Conservation (phyloP, 1,140 invertebrate species). For the Seison nebaliae region DNA sequence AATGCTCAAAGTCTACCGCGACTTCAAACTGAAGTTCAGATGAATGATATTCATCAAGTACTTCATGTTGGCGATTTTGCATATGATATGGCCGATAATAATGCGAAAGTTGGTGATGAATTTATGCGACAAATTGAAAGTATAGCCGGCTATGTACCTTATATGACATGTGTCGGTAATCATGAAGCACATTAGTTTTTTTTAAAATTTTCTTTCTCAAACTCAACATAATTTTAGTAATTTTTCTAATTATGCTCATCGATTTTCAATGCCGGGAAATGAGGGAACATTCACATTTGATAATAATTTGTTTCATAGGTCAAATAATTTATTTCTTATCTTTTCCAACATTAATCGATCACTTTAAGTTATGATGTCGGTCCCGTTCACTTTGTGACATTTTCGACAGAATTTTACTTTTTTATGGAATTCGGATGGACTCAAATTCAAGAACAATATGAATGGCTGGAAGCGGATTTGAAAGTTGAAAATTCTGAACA, state of each 20-base stretch:
- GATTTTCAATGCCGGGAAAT: slow-evolving; percentile 59
- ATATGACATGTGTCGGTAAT: slow-evolving; percentile 28
- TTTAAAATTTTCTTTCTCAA: neutral
- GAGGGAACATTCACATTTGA: no score
- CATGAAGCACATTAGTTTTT: slow-evolving; percentile 21
- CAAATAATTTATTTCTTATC: no score
- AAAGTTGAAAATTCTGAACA: slow-evolving; percentile 31
- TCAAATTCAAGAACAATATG: slow-evolving; percentile 44
- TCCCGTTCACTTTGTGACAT: slow-evolving; percentile 15
- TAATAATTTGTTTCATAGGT: no score
- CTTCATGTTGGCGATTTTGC: neutral
- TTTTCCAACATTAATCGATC: no score
- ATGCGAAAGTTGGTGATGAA: slow-evolving; percentile 18
- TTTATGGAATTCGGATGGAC: slow-evolving; percentile 54
- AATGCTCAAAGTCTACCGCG: slow-evolving; percentile 49
- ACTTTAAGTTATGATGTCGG: neutral
- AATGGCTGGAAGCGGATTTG: slow-evolving; percentile 61
- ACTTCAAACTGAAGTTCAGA: slow-evolving; percentile 49
- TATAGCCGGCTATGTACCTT: slow-evolving; percentile 21
- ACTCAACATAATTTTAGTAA: slow-evolving; percentile 35
- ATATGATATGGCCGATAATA: neutral
- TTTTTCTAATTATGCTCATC: slow-evolving; percentile 51
- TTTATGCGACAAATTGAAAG: slow-evolving; percentile 24
- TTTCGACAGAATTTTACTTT: slow-evolving; percentile 81
- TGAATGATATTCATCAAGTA: neutral